A percentile compares a stretch with the other conserved stretches of the same genome.
phyloP scores from a whole-genome alignment of 1,140 invertebrate genomes.

The Neotoxoptera formosana region DNA sequence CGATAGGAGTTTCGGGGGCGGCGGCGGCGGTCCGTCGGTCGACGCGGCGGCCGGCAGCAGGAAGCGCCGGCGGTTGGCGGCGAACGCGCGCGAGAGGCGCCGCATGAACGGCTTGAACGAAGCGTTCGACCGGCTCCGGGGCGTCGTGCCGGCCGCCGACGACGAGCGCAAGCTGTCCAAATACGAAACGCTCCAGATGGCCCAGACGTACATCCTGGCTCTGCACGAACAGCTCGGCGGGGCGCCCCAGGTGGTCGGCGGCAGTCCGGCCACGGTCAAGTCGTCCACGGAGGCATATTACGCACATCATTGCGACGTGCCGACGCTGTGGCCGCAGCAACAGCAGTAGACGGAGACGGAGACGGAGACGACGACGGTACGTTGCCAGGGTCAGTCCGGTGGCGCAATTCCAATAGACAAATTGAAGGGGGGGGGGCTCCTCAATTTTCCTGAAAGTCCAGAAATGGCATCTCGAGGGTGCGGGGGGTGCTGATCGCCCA shows the following conservation, averaged over 20 bases:
- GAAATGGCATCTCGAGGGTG: no score
- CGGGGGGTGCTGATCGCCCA: no score
- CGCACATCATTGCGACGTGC: neutral
- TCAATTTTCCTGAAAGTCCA: neutral
- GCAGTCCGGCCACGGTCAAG: neutral
- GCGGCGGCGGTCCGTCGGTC: neutral
- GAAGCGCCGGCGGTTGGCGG: constrained; percentile 77
- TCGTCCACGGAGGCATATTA: neutral
- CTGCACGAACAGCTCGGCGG: constrained; percentile 73
- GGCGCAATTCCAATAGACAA: neutral
- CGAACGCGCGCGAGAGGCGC: constrained; percentile 89
- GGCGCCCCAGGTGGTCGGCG: neutral
- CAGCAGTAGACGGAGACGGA: neutral
- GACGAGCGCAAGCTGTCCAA: constrained; percentile 90
- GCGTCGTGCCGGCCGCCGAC: constrained; percentile 88
- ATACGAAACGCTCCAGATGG: constrained; percentile 97
- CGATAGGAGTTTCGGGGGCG: no score
- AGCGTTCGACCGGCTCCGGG: constrained; percentile 89
- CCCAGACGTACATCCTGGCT: constrained; percentile 92
- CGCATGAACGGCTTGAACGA: constrained; percentile 95
- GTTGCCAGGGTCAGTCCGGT: neutral
- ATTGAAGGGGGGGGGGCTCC: neutral
- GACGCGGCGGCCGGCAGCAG: neutral
- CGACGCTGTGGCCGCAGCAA: neutral
- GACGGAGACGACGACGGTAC: neutral